Conservation (phyloP, 2,797 vertebrate species). For the Eurystomus glaucurus region DNA sequence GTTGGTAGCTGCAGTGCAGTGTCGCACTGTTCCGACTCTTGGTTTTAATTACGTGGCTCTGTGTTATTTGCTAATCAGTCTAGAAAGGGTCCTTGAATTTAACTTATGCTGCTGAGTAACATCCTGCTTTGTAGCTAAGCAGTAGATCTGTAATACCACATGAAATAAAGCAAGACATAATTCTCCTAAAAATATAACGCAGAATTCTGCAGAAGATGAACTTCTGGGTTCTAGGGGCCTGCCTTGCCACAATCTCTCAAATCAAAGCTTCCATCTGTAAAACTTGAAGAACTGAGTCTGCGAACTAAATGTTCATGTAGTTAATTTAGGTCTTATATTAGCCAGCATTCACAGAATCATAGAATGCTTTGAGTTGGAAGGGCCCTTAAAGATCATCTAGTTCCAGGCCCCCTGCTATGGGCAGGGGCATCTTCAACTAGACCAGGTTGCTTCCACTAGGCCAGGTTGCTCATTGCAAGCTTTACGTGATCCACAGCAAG, state of each 20-base stretch:
- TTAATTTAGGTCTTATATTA: background rate
- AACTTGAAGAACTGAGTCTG: background rate
- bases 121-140: background rate
- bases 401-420: too few relatives aligned
- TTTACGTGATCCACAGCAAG: background rate
- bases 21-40: background rate
- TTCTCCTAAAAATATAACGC: background rate
- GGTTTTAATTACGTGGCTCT: background rate
- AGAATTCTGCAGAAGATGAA: background rate
- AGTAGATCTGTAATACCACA: background rate
- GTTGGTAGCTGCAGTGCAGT: background rate
- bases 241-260: background rate
- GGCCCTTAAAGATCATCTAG: too few relatives aligned
- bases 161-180: background rate
- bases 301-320: background rate
- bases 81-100: background rate
- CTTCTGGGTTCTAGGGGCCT: background rate
- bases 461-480: background rate
- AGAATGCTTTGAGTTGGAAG: too few relatives aligned
- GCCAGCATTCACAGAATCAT: background rate
- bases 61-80: background rate
- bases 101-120: background rate
- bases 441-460: too few relatives aligned
- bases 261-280: background rate
- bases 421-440: too few relatives aligned